Evolutionary conservation across 2,797 vertebrate genomes (phyloP), one percentile per base, ranked within the genome.

Genomic region (Acanthurus leucopareius): DNA sequence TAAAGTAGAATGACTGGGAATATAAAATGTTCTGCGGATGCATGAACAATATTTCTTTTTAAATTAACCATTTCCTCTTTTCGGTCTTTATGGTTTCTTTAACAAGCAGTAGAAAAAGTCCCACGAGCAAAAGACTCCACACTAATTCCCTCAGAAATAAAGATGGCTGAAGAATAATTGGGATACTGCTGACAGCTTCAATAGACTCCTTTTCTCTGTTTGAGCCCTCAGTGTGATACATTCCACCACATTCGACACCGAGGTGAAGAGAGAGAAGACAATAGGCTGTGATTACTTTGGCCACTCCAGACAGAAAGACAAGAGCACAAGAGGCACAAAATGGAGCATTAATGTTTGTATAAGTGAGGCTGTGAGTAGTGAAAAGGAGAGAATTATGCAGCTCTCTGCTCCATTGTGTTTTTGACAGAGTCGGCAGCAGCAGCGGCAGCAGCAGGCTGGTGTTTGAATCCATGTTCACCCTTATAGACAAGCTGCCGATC

Each of bases 271-370:
- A 60, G 52, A 40, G 28, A 38, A 79, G 69, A 88, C 87, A 85
- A 86, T 75, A 38, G 25, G 38, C 77, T 38, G 78, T 68, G 85
- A 89, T 89, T 80, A 80, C 86, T 90, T 48, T 38, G 82, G 71
- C 79, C 82, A 57, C 65, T 81, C 56, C 59, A 59, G 44, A 86
- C 76, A 79, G 67, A 83, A 32, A 82, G 68, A 80, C 75, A 32
- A 64, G 75, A 76, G 81, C 63, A 82, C 75, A 35, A 64, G 75
- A 77, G 81, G 69, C 40, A 4, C 62, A 77, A 87, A 91, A 73
- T 53, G 75, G 64, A 79, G 85, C 73, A 28, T 72, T 80, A 77
- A 91, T 90, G 82, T 88, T 86, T 84, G 84, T 79, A 53, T 53
- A 82, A 84, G 84, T 75, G 79, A 72, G 47, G 68, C 81, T 59